phyloP scores from a whole-genome alignment of 2,888 invertebrate genomes.

The Drosophila gaucha region DNA sequence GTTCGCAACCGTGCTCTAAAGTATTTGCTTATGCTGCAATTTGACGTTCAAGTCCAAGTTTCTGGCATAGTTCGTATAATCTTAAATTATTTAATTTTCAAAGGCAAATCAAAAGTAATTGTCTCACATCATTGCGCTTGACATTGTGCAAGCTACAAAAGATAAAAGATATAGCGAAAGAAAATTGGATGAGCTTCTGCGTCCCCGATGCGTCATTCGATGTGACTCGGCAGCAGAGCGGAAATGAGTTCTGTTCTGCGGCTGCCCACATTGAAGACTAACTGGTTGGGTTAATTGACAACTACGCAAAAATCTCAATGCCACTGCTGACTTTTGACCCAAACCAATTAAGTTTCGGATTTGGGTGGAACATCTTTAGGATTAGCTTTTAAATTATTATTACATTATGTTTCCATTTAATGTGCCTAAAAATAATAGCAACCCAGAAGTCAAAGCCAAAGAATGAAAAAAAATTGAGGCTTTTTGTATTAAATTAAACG shows the following conservation, averaged over 20 bases:
- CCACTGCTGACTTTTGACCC: constrained; percentile 55
- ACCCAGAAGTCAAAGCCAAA: too few species aligned
- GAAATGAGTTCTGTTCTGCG: constrained; percentile 60
- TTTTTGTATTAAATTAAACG: too few species aligned
- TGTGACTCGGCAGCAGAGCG: constrained; percentile 41
- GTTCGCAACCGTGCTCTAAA: background rate
- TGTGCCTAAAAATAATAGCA: too few species aligned
- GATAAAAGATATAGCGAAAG: constrained; percentile 26
- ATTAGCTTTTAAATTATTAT: constrained; percentile 21
- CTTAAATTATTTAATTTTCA: constrained; percentile 54
- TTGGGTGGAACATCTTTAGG: constrained; percentile 8
- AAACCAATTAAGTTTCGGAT: constrained; percentile 46
- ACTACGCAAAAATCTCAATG: constrained; percentile 55
- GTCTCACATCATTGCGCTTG: constrained; percentile 76
- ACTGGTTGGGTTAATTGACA: constrained; percentile 54
- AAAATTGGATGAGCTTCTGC: constrained; percentile 13
- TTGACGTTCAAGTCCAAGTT: background rate
- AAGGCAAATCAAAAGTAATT: constrained; percentile 68
- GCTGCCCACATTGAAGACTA: constrained; percentile 38
- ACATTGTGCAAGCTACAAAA: constrained; percentile 59
- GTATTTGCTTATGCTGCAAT: background rate
- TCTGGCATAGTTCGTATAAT: constrained; percentile 5
- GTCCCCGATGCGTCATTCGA: constrained; percentile 22
- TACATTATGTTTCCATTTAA: constrained; percentile 41
- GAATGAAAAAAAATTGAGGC: too few species aligned